Percentiles rank a stretch among this genome's conserved stretches.
These are phyloP conservation scores for Stenichneumon culpator DNA, from an alignment of 2,888 invertebrate genomes.

Conservation along the genomic window DNA sequence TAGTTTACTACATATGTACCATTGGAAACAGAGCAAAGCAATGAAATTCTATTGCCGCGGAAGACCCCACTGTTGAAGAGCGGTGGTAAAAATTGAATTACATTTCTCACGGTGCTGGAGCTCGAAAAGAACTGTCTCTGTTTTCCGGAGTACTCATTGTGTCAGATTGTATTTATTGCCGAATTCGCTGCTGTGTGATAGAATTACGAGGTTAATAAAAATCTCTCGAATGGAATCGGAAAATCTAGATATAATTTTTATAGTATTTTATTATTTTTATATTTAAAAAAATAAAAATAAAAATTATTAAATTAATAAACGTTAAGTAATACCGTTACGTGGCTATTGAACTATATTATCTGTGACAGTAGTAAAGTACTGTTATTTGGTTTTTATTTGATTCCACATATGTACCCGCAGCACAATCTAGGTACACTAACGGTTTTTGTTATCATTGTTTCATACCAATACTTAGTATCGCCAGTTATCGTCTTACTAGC, in stretches of 20 bases:
- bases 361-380: neutral
- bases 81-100: constrained; percentile 12
- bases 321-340: neutral
- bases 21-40: constrained; percentile 7
- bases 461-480: neutral
- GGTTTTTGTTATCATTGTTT: no score
- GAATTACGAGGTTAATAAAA: neutral
- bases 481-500: no score
- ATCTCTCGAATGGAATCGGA: neutral
- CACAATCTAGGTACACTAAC: no score
- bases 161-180: constrained; percentile 44
- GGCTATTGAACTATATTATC: neutral
- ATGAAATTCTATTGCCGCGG: constrained; percentile 1
- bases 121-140: constrained; percentile 24
- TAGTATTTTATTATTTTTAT: no score
- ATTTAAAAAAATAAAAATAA: no score
- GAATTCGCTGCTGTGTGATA: neutral
- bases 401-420: no score
- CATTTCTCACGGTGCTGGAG: constrained; percentile 2
- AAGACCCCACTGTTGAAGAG: neutral
- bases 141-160: constrained; percentile 43
- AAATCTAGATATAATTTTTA: neutral
- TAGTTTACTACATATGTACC: constrained; percentile 15
- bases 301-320: neutral
- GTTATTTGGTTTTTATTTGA: neutral